Evolutionary conservation across 1,140 invertebrate species (phyloP).

Genomic region (Hestina assimilis): DNA sequence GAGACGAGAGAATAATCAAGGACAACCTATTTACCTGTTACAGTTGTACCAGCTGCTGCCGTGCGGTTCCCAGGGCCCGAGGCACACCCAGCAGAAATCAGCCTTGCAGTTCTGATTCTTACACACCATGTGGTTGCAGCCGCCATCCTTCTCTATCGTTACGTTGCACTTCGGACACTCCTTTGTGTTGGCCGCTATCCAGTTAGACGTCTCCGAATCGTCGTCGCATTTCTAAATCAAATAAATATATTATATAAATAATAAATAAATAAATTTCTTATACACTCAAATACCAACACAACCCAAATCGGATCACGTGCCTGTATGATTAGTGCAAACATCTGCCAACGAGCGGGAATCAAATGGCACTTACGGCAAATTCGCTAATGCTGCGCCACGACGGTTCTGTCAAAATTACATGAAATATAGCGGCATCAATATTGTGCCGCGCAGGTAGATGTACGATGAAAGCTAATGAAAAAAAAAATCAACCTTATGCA

Average conservation of each 20-base stretch:
- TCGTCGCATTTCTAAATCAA: conserved; percentile 94
- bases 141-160: conserved; percentile 98
- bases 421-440: too few relatives aligned
- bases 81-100: conserved; percentile 99
- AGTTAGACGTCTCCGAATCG: conserved; percentile 99
- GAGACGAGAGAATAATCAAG: background rate
- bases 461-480: too few relatives aligned
- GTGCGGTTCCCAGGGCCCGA: conserved; percentile 99
- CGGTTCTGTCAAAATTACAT: too few relatives aligned
- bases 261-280: too few relatives aligned
- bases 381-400: too few relatives aligned
- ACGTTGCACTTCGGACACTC: conserved; percentile 99
- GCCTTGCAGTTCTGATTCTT: conserved; percentile 99
- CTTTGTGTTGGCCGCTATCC: conserved; percentile 99
- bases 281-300: too few relatives aligned
- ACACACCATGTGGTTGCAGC: conserved; percentile 99
- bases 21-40: conserved; percentile 83
- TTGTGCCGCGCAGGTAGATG: too few relatives aligned
- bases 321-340: too few relatives aligned
- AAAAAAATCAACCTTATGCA: too few relatives aligned
- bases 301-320: too few relatives aligned
- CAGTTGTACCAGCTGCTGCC: conserved; percentile 99
- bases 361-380: too few relatives aligned
- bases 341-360: too few relatives aligned
- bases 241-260: background rate